A percentile compares a stretch with the other conserved stretches of the same genome.
phyloP scores from a whole-genome alignment of 2,888 invertebrate genomes.

The Harpagoxenus sublaevis region DNA sequence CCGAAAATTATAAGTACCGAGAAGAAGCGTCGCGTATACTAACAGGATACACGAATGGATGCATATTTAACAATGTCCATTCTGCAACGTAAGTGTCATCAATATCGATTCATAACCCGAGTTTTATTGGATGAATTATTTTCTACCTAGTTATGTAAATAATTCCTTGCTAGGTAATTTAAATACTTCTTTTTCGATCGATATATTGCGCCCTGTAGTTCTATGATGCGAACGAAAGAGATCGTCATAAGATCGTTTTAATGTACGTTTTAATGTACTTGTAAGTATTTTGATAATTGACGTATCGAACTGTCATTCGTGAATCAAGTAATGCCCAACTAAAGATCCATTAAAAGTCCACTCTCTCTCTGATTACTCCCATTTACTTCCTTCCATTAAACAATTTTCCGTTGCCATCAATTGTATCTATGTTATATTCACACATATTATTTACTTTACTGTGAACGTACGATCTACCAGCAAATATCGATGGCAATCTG shows the following conservation, averaged over 20 bases:
- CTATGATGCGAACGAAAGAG: neutral
- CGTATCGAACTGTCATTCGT: neutral
- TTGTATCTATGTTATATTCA: neutral
- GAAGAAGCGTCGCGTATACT: neutral
- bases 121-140: slow-evolving; percentile 7
- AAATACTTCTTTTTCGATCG: neutral
- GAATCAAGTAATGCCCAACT: neutral
- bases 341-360: neutral
- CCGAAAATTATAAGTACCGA: slow-evolving; percentile 2
- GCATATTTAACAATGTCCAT: neutral
- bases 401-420: neutral
- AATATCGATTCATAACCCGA: neutral
- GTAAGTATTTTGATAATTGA: neutral
- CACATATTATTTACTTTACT: neutral
- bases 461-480: neutral
- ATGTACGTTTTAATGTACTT: neutral
- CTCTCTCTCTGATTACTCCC: neutral
- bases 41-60: neutral
- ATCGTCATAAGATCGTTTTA: neutral
- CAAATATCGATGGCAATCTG: neutral
- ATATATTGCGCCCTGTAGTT: neutral
- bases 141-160: neutral
- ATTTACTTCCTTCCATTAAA: neutral
- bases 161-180: neutral
- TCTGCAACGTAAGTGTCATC: neutral